These are phyloP conservation scores for Ormia ochracea DNA, from an alignment of 2,888 invertebrate genomes.

Conservation along the genomic window DNA sequence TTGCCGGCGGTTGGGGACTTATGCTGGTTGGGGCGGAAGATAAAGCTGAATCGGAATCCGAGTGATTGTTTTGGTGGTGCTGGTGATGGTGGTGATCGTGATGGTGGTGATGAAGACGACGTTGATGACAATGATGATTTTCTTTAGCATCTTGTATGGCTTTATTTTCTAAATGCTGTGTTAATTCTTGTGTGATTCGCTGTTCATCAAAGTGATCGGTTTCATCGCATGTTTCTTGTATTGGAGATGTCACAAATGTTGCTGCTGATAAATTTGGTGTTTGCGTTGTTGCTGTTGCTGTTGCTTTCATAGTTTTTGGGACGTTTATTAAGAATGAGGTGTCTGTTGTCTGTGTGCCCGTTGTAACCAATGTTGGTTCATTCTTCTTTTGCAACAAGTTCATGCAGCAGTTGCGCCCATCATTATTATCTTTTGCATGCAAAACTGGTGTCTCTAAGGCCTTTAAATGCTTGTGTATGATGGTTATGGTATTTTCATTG, in stretches of 20 bases:
- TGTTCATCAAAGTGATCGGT: conserved; percentile 57
- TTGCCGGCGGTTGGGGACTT: conserved; percentile 81
- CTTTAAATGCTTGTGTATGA: conserved; percentile 50
- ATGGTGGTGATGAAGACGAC: conserved; percentile 21
- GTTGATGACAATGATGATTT: conserved; percentile 38
- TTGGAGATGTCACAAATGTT: conserved; percentile 59
- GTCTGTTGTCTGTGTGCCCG: conserved; percentile 64
- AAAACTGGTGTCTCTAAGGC: conserved; percentile 50
- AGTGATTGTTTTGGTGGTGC: conserved; percentile 71
- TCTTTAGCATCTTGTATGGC: conserved; percentile 55
- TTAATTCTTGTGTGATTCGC: conserved; percentile 53
- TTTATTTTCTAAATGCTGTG: conserved; percentile 59
- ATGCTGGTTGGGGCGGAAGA: conserved; percentile 84
- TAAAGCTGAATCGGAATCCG: conserved; percentile 83
- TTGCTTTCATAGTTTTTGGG: conserved; percentile 63
- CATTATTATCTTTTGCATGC: background rate
- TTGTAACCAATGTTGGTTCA: conserved; percentile 56
- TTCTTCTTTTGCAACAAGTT: conserved; percentile 22
- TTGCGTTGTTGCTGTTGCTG: conserved; percentile 65
- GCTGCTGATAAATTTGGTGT: conserved; percentile 36
- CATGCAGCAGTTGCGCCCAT: background rate
- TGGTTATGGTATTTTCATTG: conserved; percentile 24
- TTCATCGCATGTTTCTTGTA: conserved; percentile 39
- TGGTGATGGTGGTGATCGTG: conserved; percentile 27
- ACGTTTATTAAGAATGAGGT: conserved; percentile 36